phyloP scores from a whole-genome alignment of 2,797 vertebrate genomes.

The Clarias laeviceps region DNA sequence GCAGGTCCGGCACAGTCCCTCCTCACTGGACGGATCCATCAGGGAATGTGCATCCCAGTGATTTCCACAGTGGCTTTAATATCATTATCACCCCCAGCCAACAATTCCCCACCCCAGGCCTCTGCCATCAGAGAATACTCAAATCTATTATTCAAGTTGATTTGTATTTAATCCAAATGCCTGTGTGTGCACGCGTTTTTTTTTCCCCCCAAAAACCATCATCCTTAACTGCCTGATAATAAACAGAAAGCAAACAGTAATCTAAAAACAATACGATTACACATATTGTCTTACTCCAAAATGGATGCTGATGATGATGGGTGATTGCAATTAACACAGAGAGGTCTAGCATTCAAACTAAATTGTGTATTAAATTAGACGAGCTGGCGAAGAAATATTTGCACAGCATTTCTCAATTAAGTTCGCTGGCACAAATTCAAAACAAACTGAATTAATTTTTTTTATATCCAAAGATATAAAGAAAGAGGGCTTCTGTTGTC shows the following conservation, averaged over 20 bases:
- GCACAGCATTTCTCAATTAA: slow-evolving; percentile 5
- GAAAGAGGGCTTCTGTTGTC: not conserved
- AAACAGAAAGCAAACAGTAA: slow-evolving; percentile 34
- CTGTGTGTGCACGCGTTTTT: slow-evolving; percentile 50
- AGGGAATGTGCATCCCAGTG: slow-evolving; percentile 71
- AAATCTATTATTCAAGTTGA: slow-evolving; percentile 79
- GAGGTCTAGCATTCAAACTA: not conserved
- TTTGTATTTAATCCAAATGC: slow-evolving; percentile 72
- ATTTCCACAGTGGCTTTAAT: slow-evolving; percentile 81
- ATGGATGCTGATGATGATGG: slow-evolving; percentile 5
- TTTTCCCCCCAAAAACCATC: slow-evolving; percentile 21
- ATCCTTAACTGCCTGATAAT: slow-evolving; percentile 32
- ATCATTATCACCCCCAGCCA: slow-evolving; percentile 79
- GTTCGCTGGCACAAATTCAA: not conserved
- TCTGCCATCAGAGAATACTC: slow-evolving; percentile 69
- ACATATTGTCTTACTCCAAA: slow-evolving; percentile 25
- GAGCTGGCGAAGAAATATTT: slow-evolving; percentile 15
- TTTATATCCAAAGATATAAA: not conserved
- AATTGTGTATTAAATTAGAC: not conserved
- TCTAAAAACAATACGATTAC: slow-evolving; percentile 31
- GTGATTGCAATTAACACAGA: slow-evolving; percentile 10
- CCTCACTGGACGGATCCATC: slow-evolving; percentile 69
- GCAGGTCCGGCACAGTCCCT: slow-evolving; percentile 73
- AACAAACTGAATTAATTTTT: not conserved
- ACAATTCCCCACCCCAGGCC: slow-evolving; percentile 62